phyloP scores from a whole-genome alignment of 2,888 invertebrate species.

The Oligia latruncula region DNA sequence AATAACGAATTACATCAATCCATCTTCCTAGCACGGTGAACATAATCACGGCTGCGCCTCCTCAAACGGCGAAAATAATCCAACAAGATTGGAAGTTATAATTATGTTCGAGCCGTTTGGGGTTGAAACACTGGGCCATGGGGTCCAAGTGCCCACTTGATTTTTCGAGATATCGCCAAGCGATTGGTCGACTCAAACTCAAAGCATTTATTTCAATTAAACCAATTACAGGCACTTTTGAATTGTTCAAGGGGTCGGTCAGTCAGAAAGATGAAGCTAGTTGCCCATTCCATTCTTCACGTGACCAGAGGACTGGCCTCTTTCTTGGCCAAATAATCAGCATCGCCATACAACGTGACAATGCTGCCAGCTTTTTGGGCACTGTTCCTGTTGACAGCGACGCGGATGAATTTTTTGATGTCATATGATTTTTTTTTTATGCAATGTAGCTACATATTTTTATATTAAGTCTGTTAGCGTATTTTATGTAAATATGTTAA shows the following conservation, averaged over 20 bases:
- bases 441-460: neutral
- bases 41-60: neutral
- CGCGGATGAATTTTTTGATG: neutral
- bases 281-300: neutral
- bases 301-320: neutral
- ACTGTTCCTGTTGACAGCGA: neutral
- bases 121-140: neutral
- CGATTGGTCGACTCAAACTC: neutral
- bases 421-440: neutral
- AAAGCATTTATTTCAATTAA: too few relatives aligned
- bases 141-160: neutral
- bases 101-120: neutral
- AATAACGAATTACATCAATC: neutral
- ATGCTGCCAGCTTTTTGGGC: neutral
- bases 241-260: too few relatives aligned
- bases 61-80: neutral
- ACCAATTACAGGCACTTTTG: too few relatives aligned
- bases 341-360: neutral
- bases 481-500: neutral
- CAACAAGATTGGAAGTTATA: neutral
- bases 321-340: neutral
- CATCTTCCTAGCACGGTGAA: neutral
- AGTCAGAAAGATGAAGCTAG: too few relatives aligned
- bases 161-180: neutral
- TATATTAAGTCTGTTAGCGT: neutral